Evolutionary conservation across 2,888 invertebrate species (phyloP).

Genomic region (Rhabditophanes sp.): DNA sequence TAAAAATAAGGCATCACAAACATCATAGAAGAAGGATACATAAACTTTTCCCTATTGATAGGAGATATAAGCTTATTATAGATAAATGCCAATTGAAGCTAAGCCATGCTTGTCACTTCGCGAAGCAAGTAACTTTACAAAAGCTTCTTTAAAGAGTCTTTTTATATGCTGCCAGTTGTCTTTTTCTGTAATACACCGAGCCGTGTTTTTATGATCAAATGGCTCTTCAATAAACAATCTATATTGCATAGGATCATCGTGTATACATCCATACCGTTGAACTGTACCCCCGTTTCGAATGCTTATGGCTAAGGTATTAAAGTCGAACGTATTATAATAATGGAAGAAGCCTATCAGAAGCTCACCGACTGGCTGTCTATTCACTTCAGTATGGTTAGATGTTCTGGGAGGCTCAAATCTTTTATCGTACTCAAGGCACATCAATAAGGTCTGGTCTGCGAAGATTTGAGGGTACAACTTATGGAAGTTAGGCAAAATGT

Average conservation of each 20-base stretch:
- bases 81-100: too few species aligned
- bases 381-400: too few species aligned
- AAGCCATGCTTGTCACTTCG: too few species aligned
- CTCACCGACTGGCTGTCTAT: constrained; percentile 23
- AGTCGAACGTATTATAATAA: constrained; percentile 35
- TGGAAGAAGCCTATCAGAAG: constrained; percentile 37
- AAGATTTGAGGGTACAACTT: constrained; percentile 22
- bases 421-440: too few species aligned
- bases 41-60: too few species aligned
- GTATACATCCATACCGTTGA: constrained; percentile 11
- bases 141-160: constrained; percentile 2
- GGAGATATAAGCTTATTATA: too few species aligned
- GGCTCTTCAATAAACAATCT: constrained; percentile 38
- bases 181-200: constrained; percentile 15
- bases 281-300: constrained; percentile 13
- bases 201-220: constrained; percentile 35
- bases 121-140: too few species aligned
- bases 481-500: constrained; percentile 40
- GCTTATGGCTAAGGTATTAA: constrained; percentile 22
- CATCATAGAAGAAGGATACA: too few species aligned
- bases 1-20: too few species aligned
- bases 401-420: too few species aligned
- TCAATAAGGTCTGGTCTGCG: constrained; percentile 7
- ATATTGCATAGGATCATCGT: constrained; percentile 8
- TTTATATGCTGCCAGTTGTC: constrained; percentile 6